Percentiles rank a stretch among this genome's conserved stretches.
phyloP scores from a whole-genome alignment of 2,797 vertebrate genomes.

The Anas capensis region DNA sequence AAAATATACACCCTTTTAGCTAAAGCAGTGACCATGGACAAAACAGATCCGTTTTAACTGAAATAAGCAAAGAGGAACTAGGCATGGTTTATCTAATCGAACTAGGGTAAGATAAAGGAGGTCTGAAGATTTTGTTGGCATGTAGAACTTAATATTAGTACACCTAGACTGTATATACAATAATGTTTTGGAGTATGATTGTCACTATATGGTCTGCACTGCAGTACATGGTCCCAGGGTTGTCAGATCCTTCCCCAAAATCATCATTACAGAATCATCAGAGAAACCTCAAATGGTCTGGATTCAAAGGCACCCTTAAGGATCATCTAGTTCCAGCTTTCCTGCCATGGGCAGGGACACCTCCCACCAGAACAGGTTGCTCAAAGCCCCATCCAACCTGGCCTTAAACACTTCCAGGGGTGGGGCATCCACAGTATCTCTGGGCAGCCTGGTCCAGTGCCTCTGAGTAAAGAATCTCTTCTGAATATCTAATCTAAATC shows the following conservation, averaged over 20 bases:
- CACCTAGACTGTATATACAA: not conserved
- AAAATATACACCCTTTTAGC: not conserved
- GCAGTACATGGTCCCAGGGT: accelerated
- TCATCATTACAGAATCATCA: not conserved
- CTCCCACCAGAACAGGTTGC: not conserved
- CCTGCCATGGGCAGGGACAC: not conserved
- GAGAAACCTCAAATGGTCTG: not conserved
- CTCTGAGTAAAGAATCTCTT: not conserved
- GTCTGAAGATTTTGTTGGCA: not conserved
- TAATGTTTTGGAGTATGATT: not conserved
- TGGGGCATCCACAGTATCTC: not conserved
- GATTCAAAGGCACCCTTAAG: not conserved
- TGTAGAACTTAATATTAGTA: not conserved
- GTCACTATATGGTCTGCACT: not conserved
- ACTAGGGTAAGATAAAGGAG: not conserved
- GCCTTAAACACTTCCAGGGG: not conserved
- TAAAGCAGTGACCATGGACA: not conserved
- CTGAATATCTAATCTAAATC: not conserved
- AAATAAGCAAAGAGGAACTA: not conserved
- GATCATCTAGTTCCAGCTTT: not conserved
- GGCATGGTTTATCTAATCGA: not conserved
- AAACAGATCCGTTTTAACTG: not conserved
- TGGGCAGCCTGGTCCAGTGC: not conserved
- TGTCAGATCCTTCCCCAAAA: not conserved
- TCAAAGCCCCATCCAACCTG: not conserved